Evolutionary conservation across 1,140 invertebrate species (phyloP), one percentile per base, ranked within the genome.

Genomic region (Philotrypesis tridentata): DNA sequence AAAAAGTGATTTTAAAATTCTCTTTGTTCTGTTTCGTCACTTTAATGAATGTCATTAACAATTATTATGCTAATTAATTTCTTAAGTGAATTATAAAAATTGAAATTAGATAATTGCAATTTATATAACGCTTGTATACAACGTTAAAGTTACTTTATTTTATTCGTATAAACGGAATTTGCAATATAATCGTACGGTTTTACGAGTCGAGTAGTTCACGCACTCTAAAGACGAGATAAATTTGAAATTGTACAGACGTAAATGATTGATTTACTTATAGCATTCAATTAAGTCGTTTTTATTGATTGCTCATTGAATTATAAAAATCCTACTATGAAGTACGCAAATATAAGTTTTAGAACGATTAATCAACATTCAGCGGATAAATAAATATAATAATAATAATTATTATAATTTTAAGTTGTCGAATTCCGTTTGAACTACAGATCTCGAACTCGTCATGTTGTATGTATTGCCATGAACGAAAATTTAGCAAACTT

Each of bases 391-490:
- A 63, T 23, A 63, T 61, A n/a, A 63, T 37, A 25, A 67, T 37
- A 14, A 27, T 8, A 55, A 65, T 29, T 67, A n/a, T 2, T 14
- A 6, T 76, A 76, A 14, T 76, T 43, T 33, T 31, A 29, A 33
- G 33, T 55, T 71, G 68, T 40, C 2, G 21, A 68, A 55, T 81
- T 60, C 9, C 21, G n/a, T 76, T 25, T 70, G 21, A 14, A 81
- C 60, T 7, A 17, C 48, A 81, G 48, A 81, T 81, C 73, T 81
- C 63, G 61, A 81, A 75, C 8, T 61, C 11, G n/a, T 76, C 75
- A 70, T 70, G 25, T 71, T 77, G n/a, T n/a, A n/a, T 77, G 23
- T 71, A 63, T 61, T 37, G n/a, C 2, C 31, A 27, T 4, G n/a
- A 37, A 72, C 11, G 23, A 21, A 63, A 29, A 37, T 76, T 60